Conservation (phyloP, 2,888 invertebrate genomes). For the Drosophila emarginata region DNA sequence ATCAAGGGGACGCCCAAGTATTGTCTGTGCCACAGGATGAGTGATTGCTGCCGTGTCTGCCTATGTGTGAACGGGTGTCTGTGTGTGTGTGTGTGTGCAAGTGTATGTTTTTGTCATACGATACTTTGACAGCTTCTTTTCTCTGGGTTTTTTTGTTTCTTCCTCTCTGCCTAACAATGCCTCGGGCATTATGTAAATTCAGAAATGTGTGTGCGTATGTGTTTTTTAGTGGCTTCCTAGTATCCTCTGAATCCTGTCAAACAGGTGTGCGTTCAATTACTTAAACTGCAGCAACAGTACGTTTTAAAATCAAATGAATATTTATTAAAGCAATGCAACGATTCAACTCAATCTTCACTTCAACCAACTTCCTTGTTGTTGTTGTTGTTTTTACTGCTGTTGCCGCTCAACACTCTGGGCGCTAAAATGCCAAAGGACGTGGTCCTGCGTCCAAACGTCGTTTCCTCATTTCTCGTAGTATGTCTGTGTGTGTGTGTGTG, state of each 20-base stretch:
- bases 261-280: conserved; percentile 64
- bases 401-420: conserved; percentile 29
- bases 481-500: neutral
- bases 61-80: conserved; percentile 5
- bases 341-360: conserved; percentile 2
- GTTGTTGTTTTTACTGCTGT: neutral
- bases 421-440: conserved; percentile 49
- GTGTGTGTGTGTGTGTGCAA: conserved; percentile 26
- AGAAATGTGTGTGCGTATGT: conserved; percentile 36
- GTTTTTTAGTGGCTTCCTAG: conserved; percentile 42
- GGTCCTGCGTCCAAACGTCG: conserved; percentile 30
- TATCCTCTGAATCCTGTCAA: conserved; percentile 55
- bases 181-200: conserved; percentile 64
- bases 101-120: conserved; percentile 57
- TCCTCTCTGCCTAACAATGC: conserved; percentile 18
- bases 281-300: conserved; percentile 37
- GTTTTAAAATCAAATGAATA: conserved; percentile 66
- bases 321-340: conserved; percentile 63
- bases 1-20: conserved; percentile 39
- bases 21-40: conserved; percentile 44
- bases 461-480: neutral
- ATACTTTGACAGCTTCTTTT: conserved; percentile 75
- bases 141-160: conserved; percentile 7
- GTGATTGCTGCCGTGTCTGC: conserved; percentile 60
- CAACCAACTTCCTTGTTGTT: neutral